A percentile compares a stretch with the other conserved stretches of the same genome.
phyloP scores from a whole-genome alignment of 2,113 vertebrate genomes.

The Calonectris borealis region DNA sequence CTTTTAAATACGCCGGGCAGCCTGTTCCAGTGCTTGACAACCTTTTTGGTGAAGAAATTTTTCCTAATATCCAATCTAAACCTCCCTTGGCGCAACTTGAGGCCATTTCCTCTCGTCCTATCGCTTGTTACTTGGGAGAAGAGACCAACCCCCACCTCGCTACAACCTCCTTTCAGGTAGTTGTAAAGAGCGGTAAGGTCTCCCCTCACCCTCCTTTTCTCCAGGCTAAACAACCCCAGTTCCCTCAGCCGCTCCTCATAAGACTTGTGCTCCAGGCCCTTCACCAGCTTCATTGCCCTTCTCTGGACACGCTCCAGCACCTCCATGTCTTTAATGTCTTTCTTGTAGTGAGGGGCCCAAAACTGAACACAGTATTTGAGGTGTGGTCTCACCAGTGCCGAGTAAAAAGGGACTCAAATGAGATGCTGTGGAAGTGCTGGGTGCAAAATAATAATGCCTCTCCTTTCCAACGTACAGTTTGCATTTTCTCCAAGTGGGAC shows the following conservation, averaged over 20 bases:
- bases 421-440: not conserved
- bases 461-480: not conserved
- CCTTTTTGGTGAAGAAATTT: not conserved
- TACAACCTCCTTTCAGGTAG: not conserved
- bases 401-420: not conserved
- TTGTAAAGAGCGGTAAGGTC: not conserved
- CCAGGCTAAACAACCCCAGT: no score
- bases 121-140: not conserved
- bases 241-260: no score
- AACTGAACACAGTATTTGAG: not conserved
- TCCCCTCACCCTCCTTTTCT: not conserved
- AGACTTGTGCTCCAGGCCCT: not conserved
- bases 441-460: not conserved
- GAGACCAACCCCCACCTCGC: rapidly evolving
- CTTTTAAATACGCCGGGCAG: not conserved
- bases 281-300: rapidly evolving
- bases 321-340: not conserved
- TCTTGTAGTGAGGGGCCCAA: not conserved
- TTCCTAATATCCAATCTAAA: not conserved
- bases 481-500: not conserved
- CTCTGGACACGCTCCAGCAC: not conserved
- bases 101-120: not conserved
- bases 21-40: not conserved
- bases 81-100: not conserved
- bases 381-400: not conserved